Evolutionary conservation across 1,140 invertebrate species (phyloP).

Genomic region (Magallana angulata): DNA sequence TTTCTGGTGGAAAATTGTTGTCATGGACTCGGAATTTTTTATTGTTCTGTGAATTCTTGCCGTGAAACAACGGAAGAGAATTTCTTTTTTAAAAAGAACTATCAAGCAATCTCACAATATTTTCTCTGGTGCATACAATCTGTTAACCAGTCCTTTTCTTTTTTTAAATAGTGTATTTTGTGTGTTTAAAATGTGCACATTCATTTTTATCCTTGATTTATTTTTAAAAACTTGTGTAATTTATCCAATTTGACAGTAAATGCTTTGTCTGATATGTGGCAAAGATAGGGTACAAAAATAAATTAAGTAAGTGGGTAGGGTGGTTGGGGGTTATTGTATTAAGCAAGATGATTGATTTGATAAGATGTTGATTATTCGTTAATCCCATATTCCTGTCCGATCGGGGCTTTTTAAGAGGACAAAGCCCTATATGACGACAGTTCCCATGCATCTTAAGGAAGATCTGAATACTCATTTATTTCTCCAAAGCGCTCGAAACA

Average conservation of each 20-base stretch:
- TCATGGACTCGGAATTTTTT: neutral
- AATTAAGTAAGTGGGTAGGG: too few relatives aligned
- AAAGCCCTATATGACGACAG: slow-evolving; percentile 19
- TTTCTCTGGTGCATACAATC: neutral
- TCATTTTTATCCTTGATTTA: neutral
- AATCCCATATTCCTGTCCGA: slow-evolving; percentile 15
- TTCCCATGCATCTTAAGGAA: neutral
- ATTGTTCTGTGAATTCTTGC: neutral
- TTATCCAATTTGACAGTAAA: too few relatives aligned
- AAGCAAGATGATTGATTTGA: too few relatives aligned
- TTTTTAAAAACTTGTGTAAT: neutral
- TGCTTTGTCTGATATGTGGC: too few relatives aligned
- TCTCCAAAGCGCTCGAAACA: neutral
- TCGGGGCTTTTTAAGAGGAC: slow-evolving; percentile 16
- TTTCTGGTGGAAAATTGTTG: neutral
- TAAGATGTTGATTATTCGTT: too few relatives aligned
- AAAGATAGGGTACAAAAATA: too few relatives aligned
- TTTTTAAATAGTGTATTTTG: too few relatives aligned
- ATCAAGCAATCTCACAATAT: slow-evolving; percentile 6
- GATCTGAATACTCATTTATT: slow-evolving; percentile 35
- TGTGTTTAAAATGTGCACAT: neutral
- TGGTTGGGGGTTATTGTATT: too few relatives aligned
- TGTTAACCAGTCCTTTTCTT: neutral
- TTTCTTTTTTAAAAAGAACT: neutral
- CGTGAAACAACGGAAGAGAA: neutral